phyloP scores from a whole-genome alignment of 2,797 vertebrate genomes.

The Lerista edwardsae region DNA sequence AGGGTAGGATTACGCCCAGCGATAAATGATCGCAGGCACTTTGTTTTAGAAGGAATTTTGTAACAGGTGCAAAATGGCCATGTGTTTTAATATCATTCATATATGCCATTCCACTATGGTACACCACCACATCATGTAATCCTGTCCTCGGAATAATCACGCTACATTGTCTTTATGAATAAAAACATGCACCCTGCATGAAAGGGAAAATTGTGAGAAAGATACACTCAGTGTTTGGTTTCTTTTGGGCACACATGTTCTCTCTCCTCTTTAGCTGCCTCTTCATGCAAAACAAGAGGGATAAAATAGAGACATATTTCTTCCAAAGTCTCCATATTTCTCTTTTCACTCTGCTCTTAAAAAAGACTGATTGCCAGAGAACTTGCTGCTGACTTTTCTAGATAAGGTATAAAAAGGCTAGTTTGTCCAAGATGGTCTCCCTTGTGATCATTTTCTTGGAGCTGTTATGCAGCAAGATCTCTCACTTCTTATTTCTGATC shows the following conservation, averaged over 20 bases:
- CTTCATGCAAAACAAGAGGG: constrained; percentile 43
- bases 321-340: constrained; percentile 2
- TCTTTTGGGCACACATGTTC: not conserved
- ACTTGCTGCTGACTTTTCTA: constrained; percentile 34
- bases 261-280: constrained; percentile 45
- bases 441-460: constrained; percentile 34
- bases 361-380: constrained; percentile 40
- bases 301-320: constrained; percentile 22
- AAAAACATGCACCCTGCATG: constrained; percentile 42
- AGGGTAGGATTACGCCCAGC: too few relatives aligned
- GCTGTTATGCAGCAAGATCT: constrained; percentile 57
- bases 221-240: constrained; percentile 52
- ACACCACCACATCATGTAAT: constrained; percentile 62
- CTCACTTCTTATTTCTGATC: constrained; percentile 56
- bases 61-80: constrained; percentile 68
- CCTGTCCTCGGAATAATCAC: constrained; percentile 67
- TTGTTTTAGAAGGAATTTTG: constrained; percentile 63
- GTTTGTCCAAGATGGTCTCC: not conserved
- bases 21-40: constrained; percentile 61
- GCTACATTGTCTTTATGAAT: constrained; percentile 68
- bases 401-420: constrained; percentile 30
- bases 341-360: constrained; percentile 26
- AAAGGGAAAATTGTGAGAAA: constrained; percentile 48
- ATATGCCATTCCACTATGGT: constrained; percentile 60
- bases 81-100: constrained; percentile 73